phyloP scores from a whole-genome alignment of 2,113 vertebrate species.

The Electrona antarctica region DNA sequence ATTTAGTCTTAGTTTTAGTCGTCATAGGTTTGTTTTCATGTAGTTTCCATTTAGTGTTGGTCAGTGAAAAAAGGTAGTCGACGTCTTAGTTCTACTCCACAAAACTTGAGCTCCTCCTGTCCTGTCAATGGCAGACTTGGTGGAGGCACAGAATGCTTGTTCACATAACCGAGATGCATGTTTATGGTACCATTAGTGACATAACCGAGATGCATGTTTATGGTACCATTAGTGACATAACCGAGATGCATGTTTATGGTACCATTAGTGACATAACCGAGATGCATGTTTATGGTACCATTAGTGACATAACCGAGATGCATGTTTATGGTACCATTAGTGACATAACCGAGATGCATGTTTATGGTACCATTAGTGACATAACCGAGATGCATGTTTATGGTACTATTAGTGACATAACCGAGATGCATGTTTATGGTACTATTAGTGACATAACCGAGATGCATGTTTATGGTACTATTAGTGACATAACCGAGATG shows the following conservation, averaged over 20 bases:
- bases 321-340: background rate
- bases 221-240: conserved; percentile 10
- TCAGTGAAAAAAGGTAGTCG: too few species aligned
- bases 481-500: conserved; percentile 27
- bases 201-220: conserved; percentile 30
- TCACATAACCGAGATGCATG: conserved; percentile 8
- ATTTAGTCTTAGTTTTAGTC: too few species aligned
- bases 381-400: conserved; percentile 30
- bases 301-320: conserved; percentile 27
- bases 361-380: conserved; percentile 10
- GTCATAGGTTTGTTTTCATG: too few species aligned
- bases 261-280: conserved; percentile 16
- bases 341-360: conserved; percentile 29
- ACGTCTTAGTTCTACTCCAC: too few species aligned
- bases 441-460: conserved; percentile 18
- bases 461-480: conserved; percentile 9
- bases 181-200: conserved; percentile 10
- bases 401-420: conserved; percentile 13
- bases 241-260: conserved; percentile 16
- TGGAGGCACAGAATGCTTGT: background rate
- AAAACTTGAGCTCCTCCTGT: conserved; percentile 13
- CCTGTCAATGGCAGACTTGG: conserved; percentile 2
- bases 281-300: conserved; percentile 6
- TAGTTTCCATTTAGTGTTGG: too few species aligned
- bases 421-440: conserved; percentile 16